phyloP scores from a whole-genome alignment of 2,113 vertebrate species.

The Miniopterus natalensis region DNA sequence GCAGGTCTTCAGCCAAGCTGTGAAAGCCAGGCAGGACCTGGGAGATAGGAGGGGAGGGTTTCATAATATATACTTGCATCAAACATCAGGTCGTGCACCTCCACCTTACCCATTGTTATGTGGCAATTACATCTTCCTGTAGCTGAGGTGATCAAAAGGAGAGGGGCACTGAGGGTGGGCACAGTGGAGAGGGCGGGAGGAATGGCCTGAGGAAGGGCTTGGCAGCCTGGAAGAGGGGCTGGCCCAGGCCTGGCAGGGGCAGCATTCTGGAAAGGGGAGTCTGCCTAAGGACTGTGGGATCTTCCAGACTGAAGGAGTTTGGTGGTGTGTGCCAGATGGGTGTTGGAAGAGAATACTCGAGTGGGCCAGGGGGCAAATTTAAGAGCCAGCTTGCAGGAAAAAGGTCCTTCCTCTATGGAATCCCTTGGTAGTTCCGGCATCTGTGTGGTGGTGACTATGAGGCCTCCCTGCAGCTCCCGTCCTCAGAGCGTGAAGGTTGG shows the following conservation, averaged over 20 bases:
- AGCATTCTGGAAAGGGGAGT: neutral
- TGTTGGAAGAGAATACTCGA: neutral
- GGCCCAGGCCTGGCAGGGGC: neutral
- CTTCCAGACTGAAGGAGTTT: neutral
- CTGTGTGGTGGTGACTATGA: neutral
- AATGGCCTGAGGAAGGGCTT: neutral
- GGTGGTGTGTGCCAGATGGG: neutral
- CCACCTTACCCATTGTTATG: neutral
- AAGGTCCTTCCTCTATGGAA: neutral
- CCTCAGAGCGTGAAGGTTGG: neutral
- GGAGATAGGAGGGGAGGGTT: neutral
- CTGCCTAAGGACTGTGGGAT: neutral
- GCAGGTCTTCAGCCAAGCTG: neutral
- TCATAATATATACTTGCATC: neutral
- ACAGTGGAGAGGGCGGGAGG: neutral
- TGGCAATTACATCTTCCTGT: neutral
- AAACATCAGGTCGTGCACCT: neutral
- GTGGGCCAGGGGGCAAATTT: neutral
- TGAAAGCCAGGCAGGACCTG: neutral
- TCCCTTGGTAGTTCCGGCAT: neutral
- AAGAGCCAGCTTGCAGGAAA: neutral
- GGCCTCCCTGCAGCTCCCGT: neutral
- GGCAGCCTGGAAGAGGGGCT: neutral
- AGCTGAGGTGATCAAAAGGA: neutral
- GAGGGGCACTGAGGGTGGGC: neutral